Evolutionary conservation across 2,888 invertebrate species (phyloP).

Genomic region (Andrena praecox): DNA sequence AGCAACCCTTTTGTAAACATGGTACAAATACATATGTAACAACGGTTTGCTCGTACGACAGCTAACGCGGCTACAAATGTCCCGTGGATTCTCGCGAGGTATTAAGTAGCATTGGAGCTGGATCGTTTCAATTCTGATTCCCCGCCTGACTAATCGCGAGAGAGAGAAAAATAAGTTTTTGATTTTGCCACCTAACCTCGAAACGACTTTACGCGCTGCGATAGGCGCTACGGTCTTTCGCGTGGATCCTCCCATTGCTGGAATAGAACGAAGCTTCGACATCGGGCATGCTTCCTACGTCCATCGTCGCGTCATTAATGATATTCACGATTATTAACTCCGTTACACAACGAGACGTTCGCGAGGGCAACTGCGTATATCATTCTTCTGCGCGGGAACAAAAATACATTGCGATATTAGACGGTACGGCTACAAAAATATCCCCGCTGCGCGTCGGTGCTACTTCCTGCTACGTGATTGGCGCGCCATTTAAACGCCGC

Average conservation of each 20-base stretch:
- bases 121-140: neutral
- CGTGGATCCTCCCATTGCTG: neutral
- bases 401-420: slow-evolving; percentile 21
- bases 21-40: slow-evolving; percentile 31
- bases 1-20: slow-evolving; percentile 35
- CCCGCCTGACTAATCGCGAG: neutral
- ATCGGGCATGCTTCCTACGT: neutral
- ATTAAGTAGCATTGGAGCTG: slow-evolving; percentile 10
- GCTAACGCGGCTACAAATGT: neutral
- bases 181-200: neutral
- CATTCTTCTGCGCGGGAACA: neutral
- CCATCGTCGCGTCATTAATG: neutral
- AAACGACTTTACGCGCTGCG: neutral
- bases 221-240: neutral
- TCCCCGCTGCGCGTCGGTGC: neutral
- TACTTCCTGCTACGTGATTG: slow-evolving; percentile 20
- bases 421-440: slow-evolving; percentile 38
- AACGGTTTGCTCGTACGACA: slow-evolving; percentile 23
- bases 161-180: neutral
- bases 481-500: neutral
- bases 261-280: neutral
- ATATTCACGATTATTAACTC: neutral
- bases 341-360: neutral
- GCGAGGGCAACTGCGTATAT: slow-evolving; percentile 6
- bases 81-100: slow-evolving; percentile 5